Base-by-base conservation (phyloP, 2,797 vertebrate genomes). In the Percopsis omiscomaycus region DNA sequence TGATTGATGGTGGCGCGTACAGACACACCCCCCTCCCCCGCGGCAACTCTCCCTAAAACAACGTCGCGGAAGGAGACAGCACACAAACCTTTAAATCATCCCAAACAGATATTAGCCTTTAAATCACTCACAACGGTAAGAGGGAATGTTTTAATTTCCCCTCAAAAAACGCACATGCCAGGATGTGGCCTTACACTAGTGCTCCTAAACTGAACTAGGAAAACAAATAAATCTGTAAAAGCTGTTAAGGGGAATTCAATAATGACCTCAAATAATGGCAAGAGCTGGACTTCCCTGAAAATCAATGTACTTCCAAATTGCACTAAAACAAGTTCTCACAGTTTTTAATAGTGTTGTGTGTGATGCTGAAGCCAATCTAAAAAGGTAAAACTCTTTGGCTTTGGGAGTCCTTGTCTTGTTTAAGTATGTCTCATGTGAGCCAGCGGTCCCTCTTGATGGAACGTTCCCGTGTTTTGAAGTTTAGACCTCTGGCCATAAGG, bases 401-500 rank as follows among this genome's bases (percentile, higher is more conserved):
- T 42, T 42, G 22, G 22, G 22, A 22, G 22, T 22, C 22, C 22
- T 22, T 22, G 22, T 22, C 22, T 22, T 22, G 22, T 54, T 66
- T 69, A 59, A 63, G 63, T 78, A 68, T 60, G 22, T 75, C 78
- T 32, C 56, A 74, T 79, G 66, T 68, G 69, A 82, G 71, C 45
- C 64, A 74, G 72, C 60, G 50, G 60, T 12, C 42, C 75, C 74
- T 67, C 45, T 53, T 53, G 61, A 81, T 58, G 62, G 66, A 82
- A 73, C 59, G 53, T 66, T 42, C 9, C 14, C 3, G 4, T 53
- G 74, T 87, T 87, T 82, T 81, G 0, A 84, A 81, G 85, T 87
- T 90, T 79, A 85, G 86, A 81, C 78, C 79, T 77, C 54, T 72
- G 53, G 80, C 73, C 77, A 78, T 66, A 27, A 50, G 51, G 69